Conservation (phyloP, 1,140 invertebrate genomes). For the Pemphigus obesinymphae region DNA sequence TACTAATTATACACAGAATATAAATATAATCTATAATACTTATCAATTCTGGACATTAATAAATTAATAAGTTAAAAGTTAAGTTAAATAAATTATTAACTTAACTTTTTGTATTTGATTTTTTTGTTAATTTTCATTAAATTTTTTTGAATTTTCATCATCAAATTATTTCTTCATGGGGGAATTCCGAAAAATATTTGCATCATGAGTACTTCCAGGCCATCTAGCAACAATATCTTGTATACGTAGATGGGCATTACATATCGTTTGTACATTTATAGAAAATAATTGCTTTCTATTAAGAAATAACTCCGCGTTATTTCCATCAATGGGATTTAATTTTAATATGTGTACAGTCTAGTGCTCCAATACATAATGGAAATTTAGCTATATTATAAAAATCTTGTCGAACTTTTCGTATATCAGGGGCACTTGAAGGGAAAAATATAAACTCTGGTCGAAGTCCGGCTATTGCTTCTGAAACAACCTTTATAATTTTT, state of each 20-base stretch:
- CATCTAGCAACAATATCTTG: conserved; percentile 50
- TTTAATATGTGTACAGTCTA: conserved; percentile 52
- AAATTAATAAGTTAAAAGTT: too few species aligned
- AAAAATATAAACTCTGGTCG: conserved; percentile 44
- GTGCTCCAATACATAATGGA: conserved; percentile 50
- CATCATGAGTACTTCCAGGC: conserved; percentile 50
- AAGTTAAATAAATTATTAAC: too few species aligned
- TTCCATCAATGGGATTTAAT: conserved; percentile 46
- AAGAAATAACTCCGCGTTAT: conserved; percentile 50
- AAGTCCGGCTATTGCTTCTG: conserved; percentile 6
- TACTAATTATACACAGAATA: too few species aligned
- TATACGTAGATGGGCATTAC: conserved; percentile 49
- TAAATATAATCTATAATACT: too few species aligned
- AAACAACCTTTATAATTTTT: conserved; percentile 27
- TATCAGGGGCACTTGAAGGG: conserved; percentile 45
- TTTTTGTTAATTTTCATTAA: too few species aligned
- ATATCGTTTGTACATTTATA: conserved; percentile 52
- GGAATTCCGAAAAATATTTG: conserved; percentile 49
- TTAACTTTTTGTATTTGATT: too few species aligned
- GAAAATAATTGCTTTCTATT: conserved; percentile 52
- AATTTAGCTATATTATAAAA: conserved; percentile 49
- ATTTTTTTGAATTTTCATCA: too few species aligned
- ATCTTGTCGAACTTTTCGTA: conserved; percentile 41
- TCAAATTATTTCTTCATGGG: too few species aligned
- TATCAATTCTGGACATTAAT: too few species aligned